Evolutionary conservation across 2,888 invertebrate species (phyloP).

Genomic region (Steromphala cineraria): DNA sequence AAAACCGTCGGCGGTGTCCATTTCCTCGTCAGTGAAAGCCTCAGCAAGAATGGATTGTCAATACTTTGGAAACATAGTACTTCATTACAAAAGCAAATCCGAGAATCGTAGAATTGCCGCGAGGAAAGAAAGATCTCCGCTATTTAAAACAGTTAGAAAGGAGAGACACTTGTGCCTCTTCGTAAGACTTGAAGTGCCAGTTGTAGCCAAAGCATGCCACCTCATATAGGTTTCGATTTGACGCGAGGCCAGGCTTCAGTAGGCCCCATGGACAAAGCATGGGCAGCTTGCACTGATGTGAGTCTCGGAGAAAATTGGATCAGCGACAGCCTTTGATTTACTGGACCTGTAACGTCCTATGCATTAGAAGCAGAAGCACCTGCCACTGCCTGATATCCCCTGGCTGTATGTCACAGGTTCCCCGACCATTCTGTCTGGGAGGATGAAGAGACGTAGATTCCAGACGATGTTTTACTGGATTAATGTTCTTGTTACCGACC

Average conservation of each 20-base stretch:
- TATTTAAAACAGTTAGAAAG: not conserved
- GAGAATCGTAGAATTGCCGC: not conserved
- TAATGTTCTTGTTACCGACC: no score
- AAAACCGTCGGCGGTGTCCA: not conserved
- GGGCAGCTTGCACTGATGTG: no score
- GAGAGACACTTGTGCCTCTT: not conserved
- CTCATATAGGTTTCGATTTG: no score
- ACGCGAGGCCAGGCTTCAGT: no score
- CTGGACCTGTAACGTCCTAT: not conserved
- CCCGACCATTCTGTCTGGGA: no score
- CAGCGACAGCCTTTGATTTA: not conserved
- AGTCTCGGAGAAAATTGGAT: no score
- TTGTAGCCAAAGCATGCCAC: not conserved
- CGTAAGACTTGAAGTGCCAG: not conserved
- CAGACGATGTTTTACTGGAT: no score
- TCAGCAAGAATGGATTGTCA: not conserved
- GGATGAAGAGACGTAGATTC: no score
- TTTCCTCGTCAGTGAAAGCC: not conserved
- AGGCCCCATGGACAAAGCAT: no score
- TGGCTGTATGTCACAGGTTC: no score
- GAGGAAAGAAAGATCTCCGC: not conserved
- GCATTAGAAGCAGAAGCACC: not conserved
- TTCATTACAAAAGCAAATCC: slow-evolving; percentile 3
- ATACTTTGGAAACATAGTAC: not conserved
- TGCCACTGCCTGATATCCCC: no score